Evolutionary conservation across 2,888 invertebrate genomes (phyloP).

Genomic region (Clostera curtula): DNA sequence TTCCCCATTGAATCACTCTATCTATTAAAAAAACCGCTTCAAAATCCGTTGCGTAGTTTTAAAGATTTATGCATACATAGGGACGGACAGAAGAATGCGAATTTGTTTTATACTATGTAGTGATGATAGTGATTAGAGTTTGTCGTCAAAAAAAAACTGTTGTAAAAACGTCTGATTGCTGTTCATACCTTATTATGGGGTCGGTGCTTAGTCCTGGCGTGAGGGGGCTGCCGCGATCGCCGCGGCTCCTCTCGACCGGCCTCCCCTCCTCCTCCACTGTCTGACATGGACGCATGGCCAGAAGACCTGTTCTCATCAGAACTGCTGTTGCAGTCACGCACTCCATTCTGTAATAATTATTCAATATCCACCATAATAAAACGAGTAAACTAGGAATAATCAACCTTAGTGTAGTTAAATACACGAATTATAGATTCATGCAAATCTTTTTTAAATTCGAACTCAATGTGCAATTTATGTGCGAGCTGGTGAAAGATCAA

Average conservation of each 20-base stretch:
- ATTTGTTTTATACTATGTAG: too few relatives aligned
- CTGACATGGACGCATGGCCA: conserved; percentile 95
- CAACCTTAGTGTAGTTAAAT: too few relatives aligned
- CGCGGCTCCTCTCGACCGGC: conserved; percentile 66
- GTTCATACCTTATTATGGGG: conserved; percentile 68
- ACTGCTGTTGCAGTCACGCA: conserved; percentile 86
- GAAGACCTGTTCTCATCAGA: conserved; percentile 94
- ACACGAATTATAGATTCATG: too few relatives aligned
- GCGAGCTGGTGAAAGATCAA: too few relatives aligned
- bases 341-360: conserved; percentile 70
- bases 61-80: background rate
- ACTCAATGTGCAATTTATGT: too few relatives aligned
- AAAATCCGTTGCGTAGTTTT: too few relatives aligned
- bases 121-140: background rate
- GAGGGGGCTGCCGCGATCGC: conserved; percentile 77
- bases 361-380: too few relatives aligned
- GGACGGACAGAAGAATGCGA: too few relatives aligned
- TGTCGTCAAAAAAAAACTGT: background rate
- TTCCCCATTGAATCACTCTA: too few relatives aligned
- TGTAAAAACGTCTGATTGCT: background rate
- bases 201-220: conserved; percentile 79
- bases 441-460: too few relatives aligned
- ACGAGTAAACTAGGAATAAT: too few relatives aligned
- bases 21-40: too few relatives aligned
- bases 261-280: conserved; percentile 81